Percentiles rank a stretch among this genome's conserved stretches.
These are phyloP conservation scores for Oppia nitens DNA, from an alignment of 1,140 invertebrate species.

Conservation along the genomic window DNA sequence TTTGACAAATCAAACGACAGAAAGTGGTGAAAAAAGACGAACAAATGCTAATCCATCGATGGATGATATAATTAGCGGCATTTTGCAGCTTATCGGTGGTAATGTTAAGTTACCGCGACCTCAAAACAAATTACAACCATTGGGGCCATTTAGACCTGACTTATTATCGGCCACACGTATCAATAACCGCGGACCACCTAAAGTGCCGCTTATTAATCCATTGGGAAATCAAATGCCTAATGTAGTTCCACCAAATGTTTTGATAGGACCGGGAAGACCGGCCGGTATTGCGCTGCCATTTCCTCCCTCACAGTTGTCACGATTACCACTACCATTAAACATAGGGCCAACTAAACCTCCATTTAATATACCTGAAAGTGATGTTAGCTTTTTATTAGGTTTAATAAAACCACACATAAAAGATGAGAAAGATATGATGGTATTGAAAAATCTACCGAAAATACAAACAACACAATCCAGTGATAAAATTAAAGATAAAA, in stretches of 20 bases:
- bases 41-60: conserved; percentile 18
- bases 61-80: conserved; percentile 70
- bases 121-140: conserved; percentile 25
- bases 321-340: conserved; percentile 8
- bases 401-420: background rate
- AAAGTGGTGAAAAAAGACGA: conserved; percentile 1
- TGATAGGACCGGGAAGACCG: background rate
- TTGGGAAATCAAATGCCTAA: background rate
- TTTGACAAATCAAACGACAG: background rate
- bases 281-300: background rate
- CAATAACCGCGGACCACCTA: conserved; percentile 60
- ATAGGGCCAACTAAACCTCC: background rate
- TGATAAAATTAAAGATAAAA: conserved; percentile 7
- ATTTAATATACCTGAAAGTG: background rate
- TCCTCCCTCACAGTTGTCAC: background rate
- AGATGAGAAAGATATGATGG: background rate
- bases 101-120: conserved; percentile 49
- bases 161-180: conserved; percentile 39
- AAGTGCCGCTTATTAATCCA: conserved; percentile 10
- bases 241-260: background rate
- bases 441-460: background rate
- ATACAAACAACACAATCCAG: background rate
- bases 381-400: background rate
- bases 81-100: conserved; percentile 69
- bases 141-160: conserved; percentile 28